Conservation (phyloP, 2,797 vertebrate species). For the Lacerta agilis region DNA sequence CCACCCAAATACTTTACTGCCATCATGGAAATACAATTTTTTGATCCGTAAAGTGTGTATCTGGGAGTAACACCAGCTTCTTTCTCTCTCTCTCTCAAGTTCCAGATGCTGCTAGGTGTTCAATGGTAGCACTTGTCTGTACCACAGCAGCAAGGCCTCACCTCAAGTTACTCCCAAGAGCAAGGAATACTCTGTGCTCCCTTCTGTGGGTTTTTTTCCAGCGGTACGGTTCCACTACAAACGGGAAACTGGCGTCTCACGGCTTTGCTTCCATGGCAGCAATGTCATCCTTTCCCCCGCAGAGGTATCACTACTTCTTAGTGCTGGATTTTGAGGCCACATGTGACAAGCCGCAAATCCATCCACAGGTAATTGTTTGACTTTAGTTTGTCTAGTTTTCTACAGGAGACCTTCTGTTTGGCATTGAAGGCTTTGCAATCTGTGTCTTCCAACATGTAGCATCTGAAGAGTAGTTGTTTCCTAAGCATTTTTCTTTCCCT, state of each 20-base stretch:
- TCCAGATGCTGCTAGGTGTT: constrained; percentile 85
- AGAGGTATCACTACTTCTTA: constrained; percentile 88
- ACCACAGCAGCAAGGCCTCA: constrained; percentile 81
- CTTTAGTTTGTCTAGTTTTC: constrained; percentile 47
- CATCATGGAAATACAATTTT: neutral
- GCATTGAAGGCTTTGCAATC: constrained; percentile 8
- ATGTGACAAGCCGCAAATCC: constrained; percentile 85
- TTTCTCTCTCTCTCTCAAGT: constrained; percentile 75
- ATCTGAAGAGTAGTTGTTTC: neutral
- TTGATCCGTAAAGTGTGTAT: neutral
- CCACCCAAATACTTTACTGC: neutral
- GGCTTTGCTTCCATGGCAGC: constrained; percentile 85
- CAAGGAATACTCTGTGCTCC: constrained; percentile 75
- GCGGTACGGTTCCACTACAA: constrained; percentile 79
- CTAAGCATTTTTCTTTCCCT: neutral
- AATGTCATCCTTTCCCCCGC: constrained; percentile 86
- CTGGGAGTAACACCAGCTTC: constrained; percentile 51
- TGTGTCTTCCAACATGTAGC: neutral
- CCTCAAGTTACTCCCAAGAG: constrained; percentile 77
- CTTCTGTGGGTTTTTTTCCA: constrained; percentile 61
- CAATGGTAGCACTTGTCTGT: constrained; percentile 81
- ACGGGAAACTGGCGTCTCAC: constrained; percentile 86
- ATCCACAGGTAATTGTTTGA: constrained; percentile 82
- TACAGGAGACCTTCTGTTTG: constrained; percentile 38
- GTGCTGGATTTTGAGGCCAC: constrained; percentile 89